Percentiles rank a stretch among this genome's conserved stretches.
Evolutionary conservation across 2,888 invertebrate species (phyloP).

Genomic region (Callyntrura guangdongensis): DNA sequence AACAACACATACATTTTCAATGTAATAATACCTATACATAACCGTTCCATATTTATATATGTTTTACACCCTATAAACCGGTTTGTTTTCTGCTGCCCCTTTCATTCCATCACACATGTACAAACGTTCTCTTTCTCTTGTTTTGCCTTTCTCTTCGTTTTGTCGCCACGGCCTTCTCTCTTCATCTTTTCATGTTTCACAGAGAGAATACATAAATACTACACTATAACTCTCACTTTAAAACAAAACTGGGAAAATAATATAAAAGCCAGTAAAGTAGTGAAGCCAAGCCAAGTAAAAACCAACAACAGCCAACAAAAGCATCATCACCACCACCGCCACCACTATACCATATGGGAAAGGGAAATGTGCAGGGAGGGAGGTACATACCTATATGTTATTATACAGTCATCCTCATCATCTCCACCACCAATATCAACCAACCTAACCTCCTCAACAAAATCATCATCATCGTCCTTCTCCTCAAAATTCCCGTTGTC

Average conservation of each 20-base stretch:
- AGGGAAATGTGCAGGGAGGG: conserved; percentile 12
- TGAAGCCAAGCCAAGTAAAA: conserved; percentile 66
- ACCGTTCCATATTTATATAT: conserved; percentile 16
- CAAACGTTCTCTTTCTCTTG: not conserved
- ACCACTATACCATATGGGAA: conserved; percentile 43
- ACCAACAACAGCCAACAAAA: conserved; percentile 74
- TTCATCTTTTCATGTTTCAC: conserved; percentile 63
- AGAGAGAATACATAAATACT: conserved; percentile 62
- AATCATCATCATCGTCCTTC: conserved; percentile 65
- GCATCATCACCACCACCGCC: conserved; percentile 61
- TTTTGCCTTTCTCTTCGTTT: not conserved
- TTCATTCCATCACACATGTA: conserved; percentile 72
- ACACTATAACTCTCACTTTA: conserved; percentile 14
- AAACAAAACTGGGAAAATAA: conserved; percentile 44
- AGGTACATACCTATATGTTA: conserved; percentile 41
- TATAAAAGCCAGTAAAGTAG: conserved; percentile 52
- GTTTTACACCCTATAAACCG: conserved; percentile 37
- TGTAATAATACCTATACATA: conserved; percentile 35
- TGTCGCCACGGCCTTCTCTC: not conserved
- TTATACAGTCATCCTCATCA: conserved; percentile 65
- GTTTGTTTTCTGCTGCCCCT: conserved; percentile 66
- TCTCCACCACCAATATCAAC: conserved; percentile 52
- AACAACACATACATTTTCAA: conserved; percentile 10
- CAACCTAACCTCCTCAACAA: conserved; percentile 55
- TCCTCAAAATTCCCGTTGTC: not conserved